Base-by-base conservation (phyloP, 2,888 invertebrate species). In the Scaeva pyrastri region DNA sequence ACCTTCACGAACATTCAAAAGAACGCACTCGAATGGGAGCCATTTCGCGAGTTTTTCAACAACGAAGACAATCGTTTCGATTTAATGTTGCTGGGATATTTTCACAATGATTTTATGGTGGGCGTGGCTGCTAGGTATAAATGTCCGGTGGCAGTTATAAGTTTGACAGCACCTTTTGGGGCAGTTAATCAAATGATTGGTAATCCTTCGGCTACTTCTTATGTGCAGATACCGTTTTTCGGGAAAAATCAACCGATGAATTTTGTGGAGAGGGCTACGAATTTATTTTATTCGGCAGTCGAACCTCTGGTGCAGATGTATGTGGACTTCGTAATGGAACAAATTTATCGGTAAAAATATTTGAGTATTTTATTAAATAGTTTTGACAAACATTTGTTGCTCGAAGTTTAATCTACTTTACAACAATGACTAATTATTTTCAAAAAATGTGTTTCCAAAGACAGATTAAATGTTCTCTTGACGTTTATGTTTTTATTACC, bases 21-120 rank as follows among this genome's bases (percentile, higher is more conserved):
- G 23, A 62, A 78, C 14, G 73, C 78, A 1, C 31, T 83, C 0
- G 21, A 58, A 11, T 31, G 12, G 23, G 23, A 41, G 10, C 5
- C 14, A 2, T 83, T 83, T 19, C 66, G 50, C 2, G 11, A 14
- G 2, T 83, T 83, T 68, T 45, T 83, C 10, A 21, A 62, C 2
- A 16, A 62, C 3, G 78, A 83, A 2, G 74, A 78, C 16, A 83
- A 83, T 26, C 68, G 70, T 14, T 83, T 83, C n/a, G 83, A 83
- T 41, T 55, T 83, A 11, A 74, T 83, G 83, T 2, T 83, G 48
- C 39, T 83, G 14, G 83, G 83, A 12, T 83, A 83, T 31, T 83
- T 74, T 19, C 43, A 83, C 14, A 83, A 83, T 14, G 83, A 83
- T 7, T 83, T 62, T n/a, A 88, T 90, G 50, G 39, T 83, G 1